Conservation (phyloP, 2,797 vertebrate genomes). For the Parambassis ranga region DNA sequence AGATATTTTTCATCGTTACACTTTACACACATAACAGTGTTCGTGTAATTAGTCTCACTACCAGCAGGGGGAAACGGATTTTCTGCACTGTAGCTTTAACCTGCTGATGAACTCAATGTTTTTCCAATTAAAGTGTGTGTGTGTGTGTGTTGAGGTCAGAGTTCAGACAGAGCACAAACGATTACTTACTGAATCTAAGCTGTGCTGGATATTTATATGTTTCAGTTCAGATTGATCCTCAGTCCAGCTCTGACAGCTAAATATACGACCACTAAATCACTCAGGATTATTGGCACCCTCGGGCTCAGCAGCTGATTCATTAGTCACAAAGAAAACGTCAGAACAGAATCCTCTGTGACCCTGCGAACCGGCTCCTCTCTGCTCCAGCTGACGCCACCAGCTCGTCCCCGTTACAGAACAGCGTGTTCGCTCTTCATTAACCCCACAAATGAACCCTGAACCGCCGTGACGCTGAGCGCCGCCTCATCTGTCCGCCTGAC, state of each 20-base stretch:
- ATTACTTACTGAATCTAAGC: too few relatives aligned
- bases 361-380: background rate
- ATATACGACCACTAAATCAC: conserved; percentile 9
- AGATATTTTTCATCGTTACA: too few relatives aligned
- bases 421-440: conserved; percentile 28
- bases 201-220: too few relatives aligned
- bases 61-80: too few relatives aligned
- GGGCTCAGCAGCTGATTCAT: background rate
- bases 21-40: too few relatives aligned
- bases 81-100: too few relatives aligned
- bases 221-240: background rate
- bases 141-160: too few relatives aligned
- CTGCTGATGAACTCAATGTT: too few relatives aligned
- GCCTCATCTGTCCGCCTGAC: background rate
- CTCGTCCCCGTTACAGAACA: background rate
- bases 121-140: too few relatives aligned
- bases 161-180: too few relatives aligned
- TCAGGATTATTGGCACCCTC: background rate
- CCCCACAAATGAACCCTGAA: background rate
- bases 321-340: background rate
- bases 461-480: background rate
- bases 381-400: background rate
- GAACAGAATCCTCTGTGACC: background rate
- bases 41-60: too few relatives aligned
- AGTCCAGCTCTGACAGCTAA: background rate